These are phyloP conservation scores for Simalia tracyae DNA, from an alignment of 2,797 vertebrate genomes.

Conservation along the genomic window DNA sequence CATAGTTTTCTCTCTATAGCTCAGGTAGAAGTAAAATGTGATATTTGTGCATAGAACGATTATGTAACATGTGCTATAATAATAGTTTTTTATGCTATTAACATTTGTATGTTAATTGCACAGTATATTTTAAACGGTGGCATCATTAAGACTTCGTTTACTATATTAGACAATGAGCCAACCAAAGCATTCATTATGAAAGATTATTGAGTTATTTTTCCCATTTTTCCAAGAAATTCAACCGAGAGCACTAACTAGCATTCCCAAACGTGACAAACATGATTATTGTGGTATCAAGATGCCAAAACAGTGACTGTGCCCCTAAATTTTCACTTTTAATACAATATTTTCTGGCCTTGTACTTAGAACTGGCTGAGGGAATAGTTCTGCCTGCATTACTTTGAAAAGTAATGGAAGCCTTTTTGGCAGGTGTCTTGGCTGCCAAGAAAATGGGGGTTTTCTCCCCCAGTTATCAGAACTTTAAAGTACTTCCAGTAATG, in stretches of 20 bases:
- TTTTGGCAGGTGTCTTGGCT: neutral
- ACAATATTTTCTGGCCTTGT: neutral
- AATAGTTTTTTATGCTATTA: neutral
- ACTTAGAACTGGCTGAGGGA: neutral
- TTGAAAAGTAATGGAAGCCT: neutral
- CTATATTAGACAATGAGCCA: no score
- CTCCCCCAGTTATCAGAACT: neutral
- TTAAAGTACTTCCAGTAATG: neutral
- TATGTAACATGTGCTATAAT: neutral
- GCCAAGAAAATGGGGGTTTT: neutral
- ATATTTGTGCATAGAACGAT: neutral
- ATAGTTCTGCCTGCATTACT: neutral
- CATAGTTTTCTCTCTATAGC: neutral
- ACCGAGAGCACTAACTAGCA: no score
- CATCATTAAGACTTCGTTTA: neutral
- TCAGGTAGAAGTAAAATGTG: neutral
- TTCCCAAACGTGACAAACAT: no score
- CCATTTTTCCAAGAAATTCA: no score
- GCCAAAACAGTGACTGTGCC: neutral
- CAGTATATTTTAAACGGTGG: neutral
- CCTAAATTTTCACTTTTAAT: neutral
- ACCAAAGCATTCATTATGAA: no score
- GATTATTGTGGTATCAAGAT: neutral
- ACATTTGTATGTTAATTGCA: neutral
- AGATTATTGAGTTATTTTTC: no score